A percentile compares a stretch with the other conserved stretches of the same genome.
phyloP scores from a whole-genome alignment of 2,888 invertebrate species.

The Aporophyla nigra region DNA sequence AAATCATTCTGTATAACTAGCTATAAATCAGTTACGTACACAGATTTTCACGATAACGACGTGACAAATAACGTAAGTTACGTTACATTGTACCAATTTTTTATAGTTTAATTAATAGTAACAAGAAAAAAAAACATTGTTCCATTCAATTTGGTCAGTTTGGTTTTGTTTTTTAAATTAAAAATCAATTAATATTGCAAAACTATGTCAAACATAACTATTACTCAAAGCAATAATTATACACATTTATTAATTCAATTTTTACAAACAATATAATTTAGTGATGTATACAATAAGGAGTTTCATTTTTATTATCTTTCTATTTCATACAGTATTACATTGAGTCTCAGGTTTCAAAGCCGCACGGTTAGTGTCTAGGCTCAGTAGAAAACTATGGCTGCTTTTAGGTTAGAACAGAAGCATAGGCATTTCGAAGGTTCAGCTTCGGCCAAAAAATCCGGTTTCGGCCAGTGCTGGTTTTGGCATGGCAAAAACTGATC shows the following conservation, averaged over 20 bases:
- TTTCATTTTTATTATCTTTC: background rate
- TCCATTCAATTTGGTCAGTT: background rate
- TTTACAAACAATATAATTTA: background rate
- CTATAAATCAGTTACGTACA: background rate
- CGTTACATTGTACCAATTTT: background rate
- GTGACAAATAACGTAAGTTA: background rate
- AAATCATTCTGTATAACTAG: background rate
- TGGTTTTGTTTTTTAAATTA: background rate
- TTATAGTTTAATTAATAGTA: background rate
- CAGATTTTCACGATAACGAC: background rate
- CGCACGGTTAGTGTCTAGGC: background rate
- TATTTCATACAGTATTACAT: slow-evolving; percentile 13
- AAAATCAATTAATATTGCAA: slow-evolving; percentile 2
- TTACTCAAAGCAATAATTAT: background rate
- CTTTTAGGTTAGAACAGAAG: slow-evolving; percentile 12
- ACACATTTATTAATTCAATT: background rate
- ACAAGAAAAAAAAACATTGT: no score
- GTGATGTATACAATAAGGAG: background rate
- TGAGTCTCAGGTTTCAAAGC: slow-evolving; percentile 4
- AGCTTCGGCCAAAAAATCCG: background rate
- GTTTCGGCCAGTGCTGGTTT: background rate
- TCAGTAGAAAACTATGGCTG: slow-evolving; percentile 16
- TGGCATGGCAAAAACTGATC: background rate
- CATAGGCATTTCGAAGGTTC: background rate
- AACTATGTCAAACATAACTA: background rate